phyloP scores from a whole-genome alignment of 2,888 invertebrate genomes.

The Carabus problematicus region DNA sequence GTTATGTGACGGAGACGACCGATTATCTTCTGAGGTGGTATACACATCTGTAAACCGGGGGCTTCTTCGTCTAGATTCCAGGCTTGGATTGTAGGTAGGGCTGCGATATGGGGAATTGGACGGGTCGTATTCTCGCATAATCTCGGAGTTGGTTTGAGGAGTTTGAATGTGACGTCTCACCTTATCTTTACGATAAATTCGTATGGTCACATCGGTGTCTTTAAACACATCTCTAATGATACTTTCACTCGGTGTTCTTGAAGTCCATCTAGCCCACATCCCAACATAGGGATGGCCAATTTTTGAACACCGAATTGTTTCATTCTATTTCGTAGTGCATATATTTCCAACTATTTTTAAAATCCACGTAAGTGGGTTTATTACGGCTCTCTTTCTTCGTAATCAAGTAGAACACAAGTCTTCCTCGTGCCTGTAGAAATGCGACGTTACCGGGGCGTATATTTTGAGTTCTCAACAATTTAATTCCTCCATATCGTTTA shows the following conservation, averaged over 20 bases:
- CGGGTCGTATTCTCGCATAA: too few species aligned
- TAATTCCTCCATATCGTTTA: conserved; percentile 18
- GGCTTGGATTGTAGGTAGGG: not conserved
- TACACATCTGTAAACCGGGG: not conserved
- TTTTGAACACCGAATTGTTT: conserved; percentile 57
- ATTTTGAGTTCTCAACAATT: conserved; percentile 40
- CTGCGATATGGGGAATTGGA: too few species aligned
- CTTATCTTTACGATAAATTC: conserved; percentile 51
- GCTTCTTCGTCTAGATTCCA: not conserved
- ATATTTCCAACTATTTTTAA: not conserved
- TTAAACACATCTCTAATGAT: conserved; percentile 59
- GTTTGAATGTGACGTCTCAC: not conserved
- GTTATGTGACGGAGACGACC: too few species aligned
- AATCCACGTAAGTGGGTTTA: conserved; percentile 57
- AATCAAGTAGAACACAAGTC: conserved; percentile 62
- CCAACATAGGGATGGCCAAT: conserved; percentile 66
- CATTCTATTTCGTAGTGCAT: not conserved
- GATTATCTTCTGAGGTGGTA: not conserved
- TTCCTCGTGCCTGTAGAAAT: conserved; percentile 53
- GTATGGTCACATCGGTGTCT: conserved; percentile 55
- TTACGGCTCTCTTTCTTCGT: conserved; percentile 61
- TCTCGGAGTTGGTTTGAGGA: too few species aligned
- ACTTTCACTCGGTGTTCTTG: conserved; percentile 63
- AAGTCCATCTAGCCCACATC: conserved; percentile 66
- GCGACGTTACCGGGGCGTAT: conserved; percentile 55